Evolutionary conservation across 2,888 invertebrate genomes (phyloP), one percentile per base, ranked within the genome.

Genomic region (Andrena minutula): DNA sequence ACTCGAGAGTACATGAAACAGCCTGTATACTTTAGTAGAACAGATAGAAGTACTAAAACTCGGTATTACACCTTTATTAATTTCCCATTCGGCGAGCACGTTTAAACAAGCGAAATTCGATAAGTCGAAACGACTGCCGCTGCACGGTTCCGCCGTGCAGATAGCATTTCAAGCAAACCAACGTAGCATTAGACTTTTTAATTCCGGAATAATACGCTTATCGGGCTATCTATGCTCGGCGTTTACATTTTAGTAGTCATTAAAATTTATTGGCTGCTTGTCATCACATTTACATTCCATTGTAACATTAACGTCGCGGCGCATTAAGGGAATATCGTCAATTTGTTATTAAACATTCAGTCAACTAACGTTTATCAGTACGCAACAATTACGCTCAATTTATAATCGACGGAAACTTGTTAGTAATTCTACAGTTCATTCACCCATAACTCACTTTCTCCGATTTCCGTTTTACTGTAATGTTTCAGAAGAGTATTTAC

Each of bases 71-170:
- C 16, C 28, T 51, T 63, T 75, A 61, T 51, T 32, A 53, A 35
- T 70, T 70, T 41, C 32, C 41, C 64, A 64, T 58, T 12, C 64
- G 30, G 30, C 63, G 56, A 58, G 30, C 56, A n/a, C 16, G 69
- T 79, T 79, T 69, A 20, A 64, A 41, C 47, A 26, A 26, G 41
- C 56, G 68, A 56, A 70, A 78, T 16, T 16, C 16, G 63, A 78
- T 58, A 56, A 58, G 26, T 32, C 23, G 26, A 30, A 69, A 49
- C 10, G 56, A 2, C 16, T 41, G 41, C 53, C 16, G 8, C 6
- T 56, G 79, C 28, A 7, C 20, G 41, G 47, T 77, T 63, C 47
- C 26, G 20, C 4, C 20, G 23, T 3, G 58, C 41, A 41, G 58
- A 28, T 35, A 35, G 20, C 28, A 26, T 28, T 61, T 41, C 28